Evolutionary conservation across 2,113 vertebrate species (phyloP), one percentile per base, ranked within the genome.

Genomic region (Archilochus colubris): DNA sequence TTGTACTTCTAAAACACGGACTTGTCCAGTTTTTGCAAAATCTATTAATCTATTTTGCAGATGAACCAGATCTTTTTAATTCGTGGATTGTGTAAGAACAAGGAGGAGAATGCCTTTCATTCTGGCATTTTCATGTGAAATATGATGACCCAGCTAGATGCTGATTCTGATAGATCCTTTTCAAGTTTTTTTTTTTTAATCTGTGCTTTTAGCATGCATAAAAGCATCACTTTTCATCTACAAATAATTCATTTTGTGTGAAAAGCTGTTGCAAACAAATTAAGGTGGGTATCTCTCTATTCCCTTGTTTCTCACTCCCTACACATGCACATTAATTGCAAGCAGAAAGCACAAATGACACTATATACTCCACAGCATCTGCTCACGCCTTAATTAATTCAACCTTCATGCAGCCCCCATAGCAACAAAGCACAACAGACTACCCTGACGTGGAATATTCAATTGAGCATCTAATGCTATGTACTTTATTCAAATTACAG

Each of bases 361-460:
- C 75, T 79, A 89, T 91, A 94, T 73, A 95, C 88, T 96, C 91
- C 91, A 91, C 69, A 96, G 94, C 98, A 97, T 97, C 97, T 97
- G 97, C 83, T 97, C 67, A 31, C 80, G 58, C 67, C 91, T 97
- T 98, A 98, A 98, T 98, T 98, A 98, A 97, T 97, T 92, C 96
- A 97, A 81, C 80, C 79, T 74, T 96, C 89, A 44, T 1, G 1
- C 5, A 0, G 81, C 98, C 63, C 84, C 97, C 94, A 97, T 97
- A 91, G 97, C 95, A 98, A 98, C 97, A 0, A 57, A 86, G 64
- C 87, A 97, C 93, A 95, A 78, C 93, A 97, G 87, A 91, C 82
- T 95, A 68, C 36, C 19, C 94, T 95, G 89, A 88, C 83, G 92
- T 86, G 50, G 62, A 92, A 91, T 92, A 94, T 81, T 93, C 89